Evolutionary conservation across 2,113 vertebrate species (phyloP), one percentile per base, ranked within the genome.

Genomic region (Cygnus atratus): DNA sequence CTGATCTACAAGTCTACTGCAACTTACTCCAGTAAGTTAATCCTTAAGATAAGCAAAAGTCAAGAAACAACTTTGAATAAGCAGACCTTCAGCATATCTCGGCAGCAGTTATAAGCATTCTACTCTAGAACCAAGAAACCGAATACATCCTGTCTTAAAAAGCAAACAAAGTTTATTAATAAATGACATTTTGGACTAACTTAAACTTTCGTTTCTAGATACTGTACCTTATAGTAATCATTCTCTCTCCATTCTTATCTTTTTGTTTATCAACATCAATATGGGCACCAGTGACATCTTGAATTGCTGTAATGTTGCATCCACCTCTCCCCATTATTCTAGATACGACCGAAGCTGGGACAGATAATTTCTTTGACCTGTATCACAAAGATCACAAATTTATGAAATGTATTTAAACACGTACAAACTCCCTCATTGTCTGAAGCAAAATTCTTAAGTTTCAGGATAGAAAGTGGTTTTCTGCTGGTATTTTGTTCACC

Each of bases 201-300:
- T 70, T 21, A 48, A 18, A 68, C 26, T 88, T 94, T 33, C 0
- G 57, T 74, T 96, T 83, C 73, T 25, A 88, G 52, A 78, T 88
- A 96, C 92, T 19, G 65, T 98, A 99, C 99, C 99, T 99, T 97
- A 99, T 99, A 82, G 99, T 99, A 97, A 99, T 99, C 99, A 99
- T 99, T 96, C 99, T 98, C 96, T 99, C 99, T 82, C 99, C 99
- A 57, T 99, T 99, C 96, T 99, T 99, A 98, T 99, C 99, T 97
- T 99, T 99, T 97, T 99, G 99, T 95, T 99, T 99, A 98, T 99
- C 99, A 85, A 99, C 99, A 9, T 99, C 99, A 95, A 99, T 99
- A 95, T 99, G 99, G 81, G 99, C 99, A 84, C 99, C 99, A 41
- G 99, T 99, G 95, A 99, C 99, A 92, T 99, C 99, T 91, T 99